Evolutionary conservation across 1,140 invertebrate species (phyloP).

Genomic region (Tyrophagus putrescentiae): DNA sequence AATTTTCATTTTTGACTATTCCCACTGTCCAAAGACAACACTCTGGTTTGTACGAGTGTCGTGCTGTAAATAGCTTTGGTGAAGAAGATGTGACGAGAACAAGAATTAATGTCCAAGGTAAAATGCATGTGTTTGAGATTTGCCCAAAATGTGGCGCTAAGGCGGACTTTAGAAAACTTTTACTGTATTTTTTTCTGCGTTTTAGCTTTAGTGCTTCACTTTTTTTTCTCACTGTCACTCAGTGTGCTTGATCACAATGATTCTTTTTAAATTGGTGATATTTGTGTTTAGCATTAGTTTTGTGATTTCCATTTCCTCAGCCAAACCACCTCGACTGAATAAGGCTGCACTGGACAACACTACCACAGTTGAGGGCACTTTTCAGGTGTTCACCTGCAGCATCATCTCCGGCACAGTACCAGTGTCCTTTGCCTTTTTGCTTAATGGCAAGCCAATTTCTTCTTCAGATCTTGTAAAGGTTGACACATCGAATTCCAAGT

Average conservation of each 20-base stretch:
- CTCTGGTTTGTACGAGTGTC: no score
- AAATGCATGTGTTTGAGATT: background rate
- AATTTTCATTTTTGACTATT: no score
- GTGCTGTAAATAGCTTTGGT: constrained; percentile 77
- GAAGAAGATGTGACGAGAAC: constrained; percentile 81
- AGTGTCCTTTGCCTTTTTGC: background rate
- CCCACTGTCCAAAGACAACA: background rate
- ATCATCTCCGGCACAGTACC: background rate
- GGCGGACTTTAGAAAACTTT: background rate
- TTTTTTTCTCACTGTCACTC: background rate
- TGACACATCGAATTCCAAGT: constrained; percentile 15
- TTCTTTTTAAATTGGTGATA: background rate
- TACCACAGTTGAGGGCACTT: background rate
- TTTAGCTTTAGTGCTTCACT: background rate
- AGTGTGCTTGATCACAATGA: background rate
- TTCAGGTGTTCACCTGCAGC: background rate
- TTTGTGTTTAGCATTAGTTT: background rate
- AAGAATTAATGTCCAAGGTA: constrained; percentile 40
- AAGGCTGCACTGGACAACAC: background rate
- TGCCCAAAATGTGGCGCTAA: background rate
- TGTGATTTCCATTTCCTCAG: background rate
- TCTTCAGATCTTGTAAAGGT: background rate
- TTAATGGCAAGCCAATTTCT: background rate
- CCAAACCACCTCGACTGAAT: background rate
- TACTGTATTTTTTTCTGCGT: background rate